Evolutionary conservation across 2,888 invertebrate species (phyloP), one percentile per base, ranked within the genome.

Genomic region (Scrobipalpa atriplicella): DNA sequence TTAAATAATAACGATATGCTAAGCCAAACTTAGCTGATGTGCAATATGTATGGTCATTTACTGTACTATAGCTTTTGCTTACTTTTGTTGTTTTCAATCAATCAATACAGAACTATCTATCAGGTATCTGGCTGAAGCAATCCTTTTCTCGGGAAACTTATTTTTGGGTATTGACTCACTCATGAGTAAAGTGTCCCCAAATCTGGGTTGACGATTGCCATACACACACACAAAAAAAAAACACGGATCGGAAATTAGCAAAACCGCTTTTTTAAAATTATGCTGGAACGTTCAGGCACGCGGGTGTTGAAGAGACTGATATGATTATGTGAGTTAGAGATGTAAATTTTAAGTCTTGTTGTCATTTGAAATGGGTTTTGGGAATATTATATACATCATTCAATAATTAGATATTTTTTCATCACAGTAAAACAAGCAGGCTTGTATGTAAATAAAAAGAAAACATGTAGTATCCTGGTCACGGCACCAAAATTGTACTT

Each of bases 251-350:
- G 47, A 47, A 47, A 16, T 16, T 1, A n/a, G n/a, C 0, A 47
- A 47, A n/a, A 47, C 47, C 47, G 47, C 47, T 47, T 29, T 11
- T 56, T 21, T 19, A 13, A 56, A 56, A 58, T 38, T 16, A 13
- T 58, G 38, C n/a, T n/a, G n/a, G 9, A 29, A 36, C n/a, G n/a
- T 16, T 16, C 0, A 16, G 29, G 36, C 36, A 58, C 58, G 58
- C 58, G 58, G 58, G 58, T 29, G 38, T 11, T 18, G 36, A 58
- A 88, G 90, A 90, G 90, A 90, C 90, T 90, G 90, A 89, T 82
- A 80, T 67, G 83, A 29, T n/a, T 29, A 84, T 77, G 85, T 84
- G 87, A 85, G 82, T 81, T 81, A 38, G 80, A 83, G 82, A 81
- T 78, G 56, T 54, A 54, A 19, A 54, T 47, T 47, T 13, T 84